phyloP scores from a whole-genome alignment of 2,888 invertebrate species.

The Opisthograptis luteolata region DNA sequence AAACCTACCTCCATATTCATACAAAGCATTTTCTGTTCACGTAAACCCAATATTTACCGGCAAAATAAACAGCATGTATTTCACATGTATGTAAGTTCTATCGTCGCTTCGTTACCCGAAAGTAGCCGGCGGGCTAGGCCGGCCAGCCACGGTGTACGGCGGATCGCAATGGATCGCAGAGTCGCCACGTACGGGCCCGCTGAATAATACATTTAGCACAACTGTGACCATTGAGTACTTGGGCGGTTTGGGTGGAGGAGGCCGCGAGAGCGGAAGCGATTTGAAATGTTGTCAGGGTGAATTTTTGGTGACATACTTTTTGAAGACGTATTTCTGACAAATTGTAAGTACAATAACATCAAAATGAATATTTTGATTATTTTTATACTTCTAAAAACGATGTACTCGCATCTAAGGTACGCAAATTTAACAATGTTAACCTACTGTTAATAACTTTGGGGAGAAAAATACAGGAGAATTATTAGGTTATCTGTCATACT shows the following conservation, averaged over 20 bases:
- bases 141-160: conserved; percentile 23
- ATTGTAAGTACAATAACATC: too few species aligned
- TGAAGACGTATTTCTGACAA: too few species aligned
- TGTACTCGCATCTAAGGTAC: too few species aligned
- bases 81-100: conserved; percentile 21
- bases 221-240: conserved; percentile 57
- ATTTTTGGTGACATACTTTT: too few species aligned
- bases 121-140: conserved; percentile 5
- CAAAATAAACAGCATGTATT: conserved; percentile 25
- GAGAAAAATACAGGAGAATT: too few species aligned
- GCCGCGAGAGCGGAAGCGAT: conserved; percentile 11
- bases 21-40: conserved; percentile 4
- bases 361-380: too few species aligned
- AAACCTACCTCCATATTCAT: background rate
- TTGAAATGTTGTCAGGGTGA: background rate
- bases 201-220: conserved; percentile 67
- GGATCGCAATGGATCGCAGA: conserved; percentile 44
- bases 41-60: conserved; percentile 19
- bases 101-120: conserved; percentile 33
- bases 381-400: too few species aligned
- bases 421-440: too few species aligned
- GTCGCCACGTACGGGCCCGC: conserved; percentile 46
- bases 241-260: conserved; percentile 35
- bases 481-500: too few species aligned
- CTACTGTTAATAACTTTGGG: too few species aligned